phyloP scores from a whole-genome alignment of 2,113 vertebrate species.

The Dipodomys merriami region DNA sequence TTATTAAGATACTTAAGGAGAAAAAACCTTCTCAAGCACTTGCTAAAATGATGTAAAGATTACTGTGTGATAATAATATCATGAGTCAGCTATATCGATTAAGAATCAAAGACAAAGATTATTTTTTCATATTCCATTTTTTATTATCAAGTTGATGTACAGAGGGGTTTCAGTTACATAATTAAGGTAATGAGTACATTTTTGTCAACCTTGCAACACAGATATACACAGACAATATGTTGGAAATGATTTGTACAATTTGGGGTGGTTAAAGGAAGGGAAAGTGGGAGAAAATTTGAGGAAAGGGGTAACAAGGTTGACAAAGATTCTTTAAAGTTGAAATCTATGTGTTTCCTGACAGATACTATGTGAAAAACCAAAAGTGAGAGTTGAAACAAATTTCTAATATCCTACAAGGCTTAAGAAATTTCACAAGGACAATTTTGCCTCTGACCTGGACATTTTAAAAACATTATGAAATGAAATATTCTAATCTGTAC shows the following conservation, averaged over 20 bases:
- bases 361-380: background rate
- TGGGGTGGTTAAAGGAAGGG: no score
- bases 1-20: background rate
- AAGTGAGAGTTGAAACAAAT: no score
- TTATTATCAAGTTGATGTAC: no score
- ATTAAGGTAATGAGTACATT: no score
- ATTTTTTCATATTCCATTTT: no score
- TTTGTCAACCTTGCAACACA: no score
- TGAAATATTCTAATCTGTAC: background rate
- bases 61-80: background rate
- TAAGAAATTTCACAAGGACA: background rate
- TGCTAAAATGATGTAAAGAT: background rate
- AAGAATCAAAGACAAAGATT: background rate
- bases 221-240: no score
- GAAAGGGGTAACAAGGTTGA: no score
- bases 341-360: background rate
- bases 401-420: no score
- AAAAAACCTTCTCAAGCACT: background rate
- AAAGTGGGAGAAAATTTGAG: no score
- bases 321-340: background rate
- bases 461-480: background rate
- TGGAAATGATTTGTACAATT: no score
- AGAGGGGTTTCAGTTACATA: no score
- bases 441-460: background rate
- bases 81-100: background rate